Evolutionary conservation across 1,140 invertebrate genomes (phyloP), one percentile per base, ranked within the genome.

Genomic region (Heliconius hermathena): DNA sequence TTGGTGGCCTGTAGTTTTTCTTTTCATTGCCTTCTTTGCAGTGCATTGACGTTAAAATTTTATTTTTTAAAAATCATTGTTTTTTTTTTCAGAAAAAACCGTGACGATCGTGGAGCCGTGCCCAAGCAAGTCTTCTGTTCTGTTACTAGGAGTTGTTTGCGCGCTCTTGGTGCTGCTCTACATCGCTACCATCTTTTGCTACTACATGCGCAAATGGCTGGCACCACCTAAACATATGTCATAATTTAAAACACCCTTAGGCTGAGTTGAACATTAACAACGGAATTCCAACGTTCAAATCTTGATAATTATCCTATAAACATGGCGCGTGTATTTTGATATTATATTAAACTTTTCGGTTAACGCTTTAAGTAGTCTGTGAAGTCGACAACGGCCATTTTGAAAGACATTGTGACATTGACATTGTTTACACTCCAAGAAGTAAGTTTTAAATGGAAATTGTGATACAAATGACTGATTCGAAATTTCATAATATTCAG

Each of bases 201-300:
- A 98, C 94, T 98, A 97, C 95, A 98, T 98, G 97, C 97, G 97
- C 90, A 98, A 98, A 91, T 98, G 97, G 97, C 95, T 98, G 91
- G 96, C 96, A 83, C 97, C 97, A 26, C 95, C 96, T 78, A 98
- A 98, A 93, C 96, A 97, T 90, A 96, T 97, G 95, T 96, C 97
- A 88, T 97, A 96, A 96, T 74, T 66, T 16, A 66, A 6, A 66
- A 26, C 22, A 66, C 1, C n/a, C 60, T 66, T 9, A 66, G 60
- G 22, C 60, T 66, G 60, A 22, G 26, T 66, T 26, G 26, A 13
- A 66, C 22, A 26, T 66, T 66, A 13, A 29, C n/a, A 57, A 57
- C 20, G 26, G 26, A 66, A n/a, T 29, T 66, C 26, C 60, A 29
- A 66, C 60, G 60, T 26, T 66, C 22, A 66, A 66, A 8, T 13